Base-by-base conservation (phyloP, 2,888 invertebrate species). In the Agrochola lychnidis region DNA sequence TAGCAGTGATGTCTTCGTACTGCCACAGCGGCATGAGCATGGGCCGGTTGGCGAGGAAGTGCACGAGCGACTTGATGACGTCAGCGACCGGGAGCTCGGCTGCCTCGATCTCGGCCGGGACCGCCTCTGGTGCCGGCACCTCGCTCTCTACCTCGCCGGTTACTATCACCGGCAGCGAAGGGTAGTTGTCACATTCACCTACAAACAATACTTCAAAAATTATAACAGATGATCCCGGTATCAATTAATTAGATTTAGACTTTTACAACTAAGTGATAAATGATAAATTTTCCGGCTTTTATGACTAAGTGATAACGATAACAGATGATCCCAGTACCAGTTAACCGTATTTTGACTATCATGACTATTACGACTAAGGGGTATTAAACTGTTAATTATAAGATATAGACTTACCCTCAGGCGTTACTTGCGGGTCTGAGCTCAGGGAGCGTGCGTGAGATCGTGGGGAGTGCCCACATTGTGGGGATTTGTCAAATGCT, bases 1-100 rank as follows among this genome's bases (percentile, higher is more conserved):
- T 99, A 0, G 99, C 98, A 0, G 99, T 99, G 89, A 99, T 99
- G 90, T 99, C 99, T 93, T 99, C 99, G 91, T 99, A 99, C 90
- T 98, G 98, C 99, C 99, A 99, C 25, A 99, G 95, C 25, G 97
- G 96, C 91, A 95, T 94, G 70, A 97, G 97, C 86, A 98, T 97
- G 75, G 97, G 97, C 69, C 98, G 97, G 64, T 98, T 98, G 2
- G 98, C 98, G 57, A 99, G 97, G 93, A 99, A 99, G 93, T 99
- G 98, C 59, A 99, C 98, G 67, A 99, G 96, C 1, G 99, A 98
- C 95, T 99, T 99, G 88, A 99, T 98, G 64, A 99, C 98, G 90
- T 99, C 98, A 16, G 98, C 97, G 40, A 98, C 97, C 0, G 98
- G 97, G 95, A 98, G 97, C 87, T 98, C 98, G 0, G 98, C 97